Base-by-base conservation (phyloP, 2,113 vertebrate genomes). In the Pyrgilauda ruficollis region DNA sequence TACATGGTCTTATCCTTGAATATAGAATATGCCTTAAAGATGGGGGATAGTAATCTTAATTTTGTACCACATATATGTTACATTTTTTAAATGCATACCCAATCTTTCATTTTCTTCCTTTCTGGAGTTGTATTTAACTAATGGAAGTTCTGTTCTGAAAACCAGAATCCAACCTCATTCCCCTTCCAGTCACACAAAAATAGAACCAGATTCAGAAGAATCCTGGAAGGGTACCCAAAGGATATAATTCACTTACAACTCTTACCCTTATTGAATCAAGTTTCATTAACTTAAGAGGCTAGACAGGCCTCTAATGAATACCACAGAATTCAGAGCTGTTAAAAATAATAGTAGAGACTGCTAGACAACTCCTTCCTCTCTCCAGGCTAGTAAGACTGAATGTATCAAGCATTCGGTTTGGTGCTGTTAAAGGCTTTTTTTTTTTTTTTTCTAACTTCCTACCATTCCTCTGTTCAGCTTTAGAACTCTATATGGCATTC, bases 381-480 rank as follows among this genome's bases (percentile, higher is more conserved):
- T 30, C 41, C 15, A 86, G 61, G 15, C 8, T 8, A 47, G 7
- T 44, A 91, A n/a, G 16, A 58, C 22, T 56, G 39, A 89, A 76
- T 1, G 5, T 19, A 69, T 31, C 41, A 39, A 50, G 41, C 35
- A 43, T 37, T 28, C 33, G 21, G 12, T 50, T 90, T 43, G 15
- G 41, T 9, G 26, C 12, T 41, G 6, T 7, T 79, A 12, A 69
- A 13, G 5, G 17, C 0, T 5, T 70, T 49, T 15, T 1, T 2
- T 6, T n/a, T n/a, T 8, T 11, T 3, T n/a, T 58, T 88, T 59
- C 28, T 63, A 50, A 24, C 21, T 72, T 89, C 27, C 55, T 33
- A 64, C 7, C 5, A 16, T 47, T 86, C 56, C 43, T 73, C 33
- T 56, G 13, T 55, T 63, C 33, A 76, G 22, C 21, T 64, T 86